Evolutionary conservation across 2,113 vertebrate genomes (phyloP).

Genomic region (Sander lucioperca): DNA sequence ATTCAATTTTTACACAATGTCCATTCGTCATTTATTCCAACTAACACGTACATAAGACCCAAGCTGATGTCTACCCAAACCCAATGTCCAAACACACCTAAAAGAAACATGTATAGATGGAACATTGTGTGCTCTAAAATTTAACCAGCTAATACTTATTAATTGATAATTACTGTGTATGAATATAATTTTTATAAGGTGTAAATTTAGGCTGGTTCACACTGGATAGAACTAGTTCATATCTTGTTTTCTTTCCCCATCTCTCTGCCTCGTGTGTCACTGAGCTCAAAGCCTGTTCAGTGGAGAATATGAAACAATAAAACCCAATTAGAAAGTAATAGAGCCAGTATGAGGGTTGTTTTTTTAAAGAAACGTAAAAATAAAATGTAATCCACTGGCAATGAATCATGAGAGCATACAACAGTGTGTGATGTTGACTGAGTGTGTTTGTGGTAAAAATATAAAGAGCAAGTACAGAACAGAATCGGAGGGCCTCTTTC

Average conservation of each 20-base stretch:
- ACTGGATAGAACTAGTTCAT: background rate
- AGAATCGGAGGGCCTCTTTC: background rate
- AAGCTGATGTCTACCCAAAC: background rate
- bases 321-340: conserved; percentile 10
- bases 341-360: background rate
- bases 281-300: conserved; percentile 8
- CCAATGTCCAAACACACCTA: background rate
- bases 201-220: background rate
- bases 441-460: background rate
- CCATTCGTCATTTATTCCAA: background rate
- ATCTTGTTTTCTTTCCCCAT: background rate
- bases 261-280: background rate
- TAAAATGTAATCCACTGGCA: conserved; percentile 6
- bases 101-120: background rate
- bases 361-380: conserved; percentile 16
- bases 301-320: background rate
- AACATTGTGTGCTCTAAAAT: background rate
- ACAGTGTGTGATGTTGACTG: background rate
- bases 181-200: background rate
- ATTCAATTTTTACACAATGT: background rate
- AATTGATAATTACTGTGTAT: background rate
- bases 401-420: background rate
- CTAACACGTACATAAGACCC: background rate
- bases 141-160: background rate
- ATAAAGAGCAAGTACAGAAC: background rate